A percentile compares a stretch with the other conserved stretches of the same genome.
These are phyloP conservation scores for Aphaenogaster rudis DNA, from an alignment of 1,140 invertebrate species.

Conservation along the genomic window DNA sequence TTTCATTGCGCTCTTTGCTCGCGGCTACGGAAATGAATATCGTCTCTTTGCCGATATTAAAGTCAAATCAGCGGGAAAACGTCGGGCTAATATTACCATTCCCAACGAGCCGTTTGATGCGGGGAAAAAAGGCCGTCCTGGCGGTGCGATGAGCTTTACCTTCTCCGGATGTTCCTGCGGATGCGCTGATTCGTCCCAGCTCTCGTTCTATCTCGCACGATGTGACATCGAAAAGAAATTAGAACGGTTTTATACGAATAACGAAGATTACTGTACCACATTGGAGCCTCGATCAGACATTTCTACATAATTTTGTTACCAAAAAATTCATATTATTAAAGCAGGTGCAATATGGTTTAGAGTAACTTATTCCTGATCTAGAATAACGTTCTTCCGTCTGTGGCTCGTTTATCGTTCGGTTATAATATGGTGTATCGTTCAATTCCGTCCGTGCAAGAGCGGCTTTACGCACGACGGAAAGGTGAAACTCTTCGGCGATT, in stretches of 20 bases:
- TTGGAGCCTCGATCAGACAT: background rate
- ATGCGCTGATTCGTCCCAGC: constrained; percentile 50
- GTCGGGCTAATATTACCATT: constrained; percentile 73
- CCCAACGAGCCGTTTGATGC: constrained; percentile 60
- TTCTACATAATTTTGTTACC: background rate
- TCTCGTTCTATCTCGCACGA: constrained; percentile 36
- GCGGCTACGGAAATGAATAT: constrained; percentile 65
- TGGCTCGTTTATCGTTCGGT: background rate
- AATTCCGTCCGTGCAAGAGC: background rate
- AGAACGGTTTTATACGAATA: background rate
- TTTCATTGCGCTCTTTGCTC: constrained; percentile 73
- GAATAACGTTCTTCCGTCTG: constrained; percentile 4
- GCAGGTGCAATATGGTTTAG: background rate
- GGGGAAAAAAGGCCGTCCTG: constrained; percentile 14
- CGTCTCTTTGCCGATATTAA: constrained; percentile 73
- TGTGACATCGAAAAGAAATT: constrained; percentile 34
- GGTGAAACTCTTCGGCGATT: constrained; percentile 68
- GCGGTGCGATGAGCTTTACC: background rate
- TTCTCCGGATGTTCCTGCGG: background rate
- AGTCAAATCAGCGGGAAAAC: constrained; percentile 76
- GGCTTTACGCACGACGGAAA: constrained; percentile 68
- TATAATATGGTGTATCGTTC: background rate
- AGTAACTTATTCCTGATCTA: constrained; percentile 4
- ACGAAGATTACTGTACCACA: background rate
- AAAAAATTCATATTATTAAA: background rate